Conservation (phyloP, 2,113 vertebrate genomes). For the Psilopsiagon aymara region DNA sequence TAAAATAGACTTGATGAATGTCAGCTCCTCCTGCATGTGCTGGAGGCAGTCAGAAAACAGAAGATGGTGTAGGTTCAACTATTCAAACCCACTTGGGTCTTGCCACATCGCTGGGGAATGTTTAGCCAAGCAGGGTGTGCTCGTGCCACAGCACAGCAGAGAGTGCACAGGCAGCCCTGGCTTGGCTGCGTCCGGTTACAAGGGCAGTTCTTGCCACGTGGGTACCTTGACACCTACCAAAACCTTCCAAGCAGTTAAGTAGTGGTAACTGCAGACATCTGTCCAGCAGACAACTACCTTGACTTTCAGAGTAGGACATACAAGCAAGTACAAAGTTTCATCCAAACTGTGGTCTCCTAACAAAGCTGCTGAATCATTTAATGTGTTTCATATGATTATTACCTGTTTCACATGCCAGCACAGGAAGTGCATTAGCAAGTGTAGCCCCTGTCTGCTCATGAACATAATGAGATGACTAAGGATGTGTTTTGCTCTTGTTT, state of each 20-base stretch:
- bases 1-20: neutral
- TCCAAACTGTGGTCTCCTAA: neutral
- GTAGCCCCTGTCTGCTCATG: neutral
- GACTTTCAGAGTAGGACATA: neutral
- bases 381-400: neutral
- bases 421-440: neutral
- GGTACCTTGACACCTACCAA: neutral
- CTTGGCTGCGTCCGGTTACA: rapidly evolving
- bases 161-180: rapidly evolving
- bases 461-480: neutral
- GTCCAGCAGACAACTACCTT: neutral
- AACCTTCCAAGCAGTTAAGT: neutral
- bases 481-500: neutral
- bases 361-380: neutral
- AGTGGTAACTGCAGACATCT: neutral
- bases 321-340: neutral
- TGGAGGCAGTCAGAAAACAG: neutral
- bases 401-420: neutral
- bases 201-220: neutral
- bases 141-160: neutral
- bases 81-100: neutral
- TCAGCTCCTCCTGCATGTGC: neutral
- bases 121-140: neutral
- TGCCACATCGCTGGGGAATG: neutral
- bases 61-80: neutral